These are phyloP conservation scores for Pyrrhia umbra DNA, from an alignment of 2,888 invertebrate genomes.

Conservation along the genomic window DNA sequence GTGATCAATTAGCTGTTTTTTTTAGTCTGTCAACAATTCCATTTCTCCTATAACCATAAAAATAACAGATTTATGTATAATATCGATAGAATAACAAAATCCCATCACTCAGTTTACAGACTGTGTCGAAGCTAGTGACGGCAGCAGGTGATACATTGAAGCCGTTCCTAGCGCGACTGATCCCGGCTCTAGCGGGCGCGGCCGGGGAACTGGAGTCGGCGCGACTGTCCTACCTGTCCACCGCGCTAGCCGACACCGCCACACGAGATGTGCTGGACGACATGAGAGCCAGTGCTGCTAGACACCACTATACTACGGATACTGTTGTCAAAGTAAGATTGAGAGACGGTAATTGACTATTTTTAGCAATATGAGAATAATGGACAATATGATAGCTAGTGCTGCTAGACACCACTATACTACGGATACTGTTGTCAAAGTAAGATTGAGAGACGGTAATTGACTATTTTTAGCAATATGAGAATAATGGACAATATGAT, in stretches of 20 bases:
- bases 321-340: conserved; percentile 93
- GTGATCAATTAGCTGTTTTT: no score
- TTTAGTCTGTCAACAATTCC: no score
- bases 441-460: no score
- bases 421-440: conserved; percentile 96
- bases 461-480: neutral
- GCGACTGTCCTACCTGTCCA: conserved; percentile 94
- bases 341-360: no score
- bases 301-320: conserved; percentile 96
- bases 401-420: conserved; percentile 96
- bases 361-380: no score
- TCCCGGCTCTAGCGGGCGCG: conserved; percentile 96
- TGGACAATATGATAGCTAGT: conserved; percentile 92
- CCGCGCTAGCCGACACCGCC: conserved; percentile 92
- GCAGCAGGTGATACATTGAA: conserved; percentile 94
- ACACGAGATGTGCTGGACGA: conserved; percentile 94
- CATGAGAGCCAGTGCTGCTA: conserved; percentile 94
- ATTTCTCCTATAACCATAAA: no score
- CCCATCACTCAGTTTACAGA: conserved; percentile 95
- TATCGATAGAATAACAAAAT: neutral
- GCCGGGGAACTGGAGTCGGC: conserved; percentile 96
- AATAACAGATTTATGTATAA: no score
- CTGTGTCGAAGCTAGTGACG: conserved; percentile 95
- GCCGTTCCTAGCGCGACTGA: conserved; percentile 94
- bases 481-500: conserved; percentile 84